Conservation (phyloP, 2,113 vertebrate species). For the Vulpes lagopus region DNA sequence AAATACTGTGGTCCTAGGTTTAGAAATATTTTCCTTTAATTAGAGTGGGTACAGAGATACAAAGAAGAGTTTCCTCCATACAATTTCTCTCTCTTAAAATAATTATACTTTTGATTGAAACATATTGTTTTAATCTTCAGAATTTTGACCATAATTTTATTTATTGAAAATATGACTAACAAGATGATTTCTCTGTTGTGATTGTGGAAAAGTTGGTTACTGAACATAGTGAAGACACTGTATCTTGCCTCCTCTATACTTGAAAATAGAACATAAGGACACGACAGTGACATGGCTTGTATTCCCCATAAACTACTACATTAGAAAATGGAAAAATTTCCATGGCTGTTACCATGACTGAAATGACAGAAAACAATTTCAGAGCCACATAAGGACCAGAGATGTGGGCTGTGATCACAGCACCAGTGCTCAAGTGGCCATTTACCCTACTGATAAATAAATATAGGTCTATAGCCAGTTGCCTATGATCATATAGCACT, state of each 20-base stretch:
- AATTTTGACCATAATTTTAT: background rate
- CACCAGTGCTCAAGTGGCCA: background rate
- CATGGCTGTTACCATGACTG: background rate
- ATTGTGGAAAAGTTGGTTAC: background rate
- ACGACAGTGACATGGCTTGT: background rate
- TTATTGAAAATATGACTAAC: background rate
- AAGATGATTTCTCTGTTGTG: background rate
- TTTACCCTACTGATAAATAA: fast-evolving
- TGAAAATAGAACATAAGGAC: background rate
- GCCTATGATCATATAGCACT: background rate
- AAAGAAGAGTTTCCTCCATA: background rate
- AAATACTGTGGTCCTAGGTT: background rate
- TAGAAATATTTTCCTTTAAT: background rate
- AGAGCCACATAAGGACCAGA: background rate
- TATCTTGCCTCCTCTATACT: background rate
- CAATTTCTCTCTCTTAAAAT: background rate
- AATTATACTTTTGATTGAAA: background rate
- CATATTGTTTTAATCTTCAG: background rate
- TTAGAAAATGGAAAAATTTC: background rate
- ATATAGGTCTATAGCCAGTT: background rate
- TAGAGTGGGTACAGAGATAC: background rate
- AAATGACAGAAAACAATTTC: background rate
- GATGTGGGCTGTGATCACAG: too few species aligned
- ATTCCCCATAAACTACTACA: background rate
- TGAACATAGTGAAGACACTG: background rate